Evolutionary conservation across 1,140 invertebrate species (phyloP), one percentile per base, ranked within the genome.

Genomic region (Drosophila jambulina): DNA sequence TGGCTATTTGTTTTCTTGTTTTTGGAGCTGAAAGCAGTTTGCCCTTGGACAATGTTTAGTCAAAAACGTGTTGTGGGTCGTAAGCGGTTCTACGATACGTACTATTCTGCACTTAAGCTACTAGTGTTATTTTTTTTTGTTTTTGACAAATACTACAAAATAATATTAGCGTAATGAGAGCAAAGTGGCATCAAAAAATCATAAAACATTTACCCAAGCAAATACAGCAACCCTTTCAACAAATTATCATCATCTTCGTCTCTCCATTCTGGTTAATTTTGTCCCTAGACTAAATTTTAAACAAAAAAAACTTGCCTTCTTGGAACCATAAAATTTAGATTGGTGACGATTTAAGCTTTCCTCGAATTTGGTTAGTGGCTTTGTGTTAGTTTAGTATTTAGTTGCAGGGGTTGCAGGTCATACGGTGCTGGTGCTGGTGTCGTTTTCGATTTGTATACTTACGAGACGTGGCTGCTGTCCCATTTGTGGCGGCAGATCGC

Each of bases 401-500:
- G 43, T 59, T 48, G 12, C 45, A 29, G 46, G 40, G 34, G 29
- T 36, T 23, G 40, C 56, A 45, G 36, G 17, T 90, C 86, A 90
- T 82, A 79, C 85, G 53, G 29, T 82, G 81, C 69, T 90, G 60
- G 86, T 82, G 86, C 78, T 69, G 54, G 42, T 72, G 51, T 72
- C 78, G 62, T 79, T 69, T 62, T 74, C 63, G 49, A 84, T 53
- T 69, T 58, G 54, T 27, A 78, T 92, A 92, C 91, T 92, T 92
- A 92, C 91, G 72, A 88, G 79, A 72, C 87, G 86, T 77, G 79
- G 91, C 51, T 72, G 54, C 46, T 91, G 91, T 85, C 91, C 91
- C 80, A 91, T 68, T 65, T 85, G 88, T 64, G 91, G 81, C 82
- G 91, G 87, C 84, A 85, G 54, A 81, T 92, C 91, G 76, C 79